Conservation (phyloP, 2,888 invertebrate species). For the Antheraea yamamai region DNA sequence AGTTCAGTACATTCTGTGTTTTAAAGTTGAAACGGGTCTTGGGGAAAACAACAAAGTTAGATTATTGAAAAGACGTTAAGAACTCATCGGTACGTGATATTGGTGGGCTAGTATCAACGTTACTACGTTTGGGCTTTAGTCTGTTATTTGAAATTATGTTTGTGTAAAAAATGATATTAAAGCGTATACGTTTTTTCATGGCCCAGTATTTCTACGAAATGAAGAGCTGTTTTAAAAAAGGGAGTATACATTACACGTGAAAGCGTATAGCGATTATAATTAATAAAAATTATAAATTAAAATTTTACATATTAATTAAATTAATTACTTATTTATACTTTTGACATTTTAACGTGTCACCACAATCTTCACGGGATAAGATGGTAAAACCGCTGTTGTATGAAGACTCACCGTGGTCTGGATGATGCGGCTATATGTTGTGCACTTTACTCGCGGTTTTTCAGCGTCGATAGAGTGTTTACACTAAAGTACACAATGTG, state of each 20-base stretch:
- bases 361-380: too few relatives aligned
- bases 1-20: slow-evolving; percentile 4
- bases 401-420: too few relatives aligned
- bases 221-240: neutral
- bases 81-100: slow-evolving; percentile 27
- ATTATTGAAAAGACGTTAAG: slow-evolving; percentile 33
- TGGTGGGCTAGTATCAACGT: neutral
- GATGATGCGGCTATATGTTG: too few relatives aligned
- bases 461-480: too few relatives aligned
- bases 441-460: too few relatives aligned
- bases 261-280: too few relatives aligned
- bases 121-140: neutral
- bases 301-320: too few relatives aligned
- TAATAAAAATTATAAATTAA: too few relatives aligned
- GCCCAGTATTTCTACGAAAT: neutral
- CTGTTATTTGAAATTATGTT: neutral
- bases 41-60: slow-evolving; percentile 20
- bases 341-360: too few relatives aligned
- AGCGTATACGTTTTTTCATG: neutral
- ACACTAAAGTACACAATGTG: too few relatives aligned
- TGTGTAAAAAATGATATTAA: neutral
- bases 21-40: slow-evolving; percentile 16
- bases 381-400: too few relatives aligned
- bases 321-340: too few relatives aligned
- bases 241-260: neutral